Percentiles rank a stretch among this genome's conserved stretches.
Evolutionary conservation across 1,140 invertebrate genomes (phyloP).

Genomic region (Pemphigus obesinymphae): DNA sequence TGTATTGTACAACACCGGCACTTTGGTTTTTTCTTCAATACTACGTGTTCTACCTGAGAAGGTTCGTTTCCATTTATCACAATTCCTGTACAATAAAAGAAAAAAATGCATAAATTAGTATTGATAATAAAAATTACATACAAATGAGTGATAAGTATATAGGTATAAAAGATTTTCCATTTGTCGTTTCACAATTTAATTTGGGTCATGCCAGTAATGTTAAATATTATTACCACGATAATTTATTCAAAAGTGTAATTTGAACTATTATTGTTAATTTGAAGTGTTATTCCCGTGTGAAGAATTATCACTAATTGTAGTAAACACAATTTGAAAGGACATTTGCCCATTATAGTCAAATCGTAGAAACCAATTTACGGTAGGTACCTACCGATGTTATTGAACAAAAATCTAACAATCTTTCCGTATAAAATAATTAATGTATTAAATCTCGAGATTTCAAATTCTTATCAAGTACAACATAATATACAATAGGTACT

Average conservation of each 20-base stretch:
- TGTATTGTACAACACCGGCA: conserved; percentile 85
- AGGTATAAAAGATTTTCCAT: too few species aligned
- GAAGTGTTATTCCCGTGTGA: not conserved
- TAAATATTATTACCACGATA: too few species aligned
- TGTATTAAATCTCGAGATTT: too few species aligned
- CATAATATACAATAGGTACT: too few species aligned
- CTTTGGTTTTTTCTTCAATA: conserved; percentile 83
- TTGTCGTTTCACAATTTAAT: too few species aligned
- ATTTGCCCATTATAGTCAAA: not conserved
- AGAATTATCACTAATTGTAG: not conserved
- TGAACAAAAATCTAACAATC: not conserved
- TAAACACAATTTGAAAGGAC: not conserved
- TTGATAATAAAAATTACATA: too few species aligned
- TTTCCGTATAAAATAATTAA: too few species aligned
- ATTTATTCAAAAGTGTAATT: too few species aligned
- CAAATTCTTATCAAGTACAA: too few species aligned
- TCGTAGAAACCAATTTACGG: not conserved
- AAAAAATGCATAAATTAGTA: not conserved
- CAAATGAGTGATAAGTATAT: too few species aligned
- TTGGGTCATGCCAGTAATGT: too few species aligned
- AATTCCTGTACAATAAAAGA: conserved; percentile 49
- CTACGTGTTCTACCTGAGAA: conserved; percentile 75
- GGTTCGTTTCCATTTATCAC: conserved; percentile 58
- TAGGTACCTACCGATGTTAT: not conserved
- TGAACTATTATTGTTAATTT: too few species aligned